phyloP scores from a whole-genome alignment of 2,113 vertebrate genomes.

The Centropus unirufus region DNA sequence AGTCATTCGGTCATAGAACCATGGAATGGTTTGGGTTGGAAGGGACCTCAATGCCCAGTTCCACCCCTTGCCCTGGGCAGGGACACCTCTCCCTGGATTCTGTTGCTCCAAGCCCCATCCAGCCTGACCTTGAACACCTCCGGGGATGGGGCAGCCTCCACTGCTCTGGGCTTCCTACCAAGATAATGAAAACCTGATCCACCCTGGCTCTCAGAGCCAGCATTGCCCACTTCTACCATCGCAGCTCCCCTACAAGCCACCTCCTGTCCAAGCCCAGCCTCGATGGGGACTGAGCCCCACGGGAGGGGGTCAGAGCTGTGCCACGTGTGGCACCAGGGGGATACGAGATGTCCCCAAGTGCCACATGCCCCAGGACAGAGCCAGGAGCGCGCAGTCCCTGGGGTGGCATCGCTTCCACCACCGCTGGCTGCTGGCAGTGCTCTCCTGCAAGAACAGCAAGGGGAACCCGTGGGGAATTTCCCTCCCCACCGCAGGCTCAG shows the following conservation, averaged over 20 bases:
- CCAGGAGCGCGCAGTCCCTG: background rate
- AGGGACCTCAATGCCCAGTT: no score
- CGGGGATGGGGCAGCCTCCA: no score
- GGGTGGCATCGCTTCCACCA: background rate
- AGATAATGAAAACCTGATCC: background rate
- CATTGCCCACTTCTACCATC: background rate
- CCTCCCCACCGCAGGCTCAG: background rate
- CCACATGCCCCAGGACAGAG: background rate
- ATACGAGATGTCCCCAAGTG: rapidly evolving
- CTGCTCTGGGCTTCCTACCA: no score
- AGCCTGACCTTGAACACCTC: no score
- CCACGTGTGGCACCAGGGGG: background rate
- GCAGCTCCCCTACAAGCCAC: background rate
- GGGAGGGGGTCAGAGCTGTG: background rate
- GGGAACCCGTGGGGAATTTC: background rate
- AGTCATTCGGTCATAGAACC: no score
- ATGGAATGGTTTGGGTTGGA: no score
- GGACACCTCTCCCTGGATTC: no score
- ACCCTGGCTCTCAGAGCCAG: background rate
- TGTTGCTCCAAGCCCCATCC: no score
- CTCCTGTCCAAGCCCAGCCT: background rate
- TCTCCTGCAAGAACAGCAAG: background rate
- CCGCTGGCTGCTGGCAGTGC: background rate
- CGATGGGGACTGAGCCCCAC: background rate
- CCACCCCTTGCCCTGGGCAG: no score